These are phyloP conservation scores for Euzophera pinguis DNA, from an alignment of 2,888 invertebrate genomes.

Conservation along the genomic window DNA sequence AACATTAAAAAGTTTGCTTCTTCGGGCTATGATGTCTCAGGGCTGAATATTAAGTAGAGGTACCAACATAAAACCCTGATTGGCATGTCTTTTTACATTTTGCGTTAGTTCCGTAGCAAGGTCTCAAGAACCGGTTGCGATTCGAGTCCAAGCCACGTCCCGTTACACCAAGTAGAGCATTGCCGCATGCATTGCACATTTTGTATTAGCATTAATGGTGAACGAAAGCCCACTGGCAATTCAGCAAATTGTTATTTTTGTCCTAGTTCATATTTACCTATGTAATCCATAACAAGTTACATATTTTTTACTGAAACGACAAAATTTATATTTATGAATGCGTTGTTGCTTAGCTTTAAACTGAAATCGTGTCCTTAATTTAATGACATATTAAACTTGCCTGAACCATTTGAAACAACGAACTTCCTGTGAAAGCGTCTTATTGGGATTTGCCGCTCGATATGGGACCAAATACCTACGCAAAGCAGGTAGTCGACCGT, in stretches of 20 bases:
- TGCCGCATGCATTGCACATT: constrained; percentile 58
- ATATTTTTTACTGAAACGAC: too few relatives aligned
- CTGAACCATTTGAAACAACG: constrained; percentile 12
- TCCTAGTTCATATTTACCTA: too few relatives aligned
- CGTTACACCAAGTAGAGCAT: constrained; percentile 62
- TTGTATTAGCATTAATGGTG: constrained; percentile 41
- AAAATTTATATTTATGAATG: not conserved
- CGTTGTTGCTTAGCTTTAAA: not conserved
- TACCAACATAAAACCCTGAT: not conserved
- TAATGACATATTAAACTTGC: not conserved
- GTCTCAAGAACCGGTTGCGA: constrained; percentile 36
- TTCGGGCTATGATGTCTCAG: too few relatives aligned
- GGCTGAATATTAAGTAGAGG: not conserved
- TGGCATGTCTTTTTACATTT: constrained; percentile 16
- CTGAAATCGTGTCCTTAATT: not conserved
- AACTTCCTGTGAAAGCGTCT: not conserved
- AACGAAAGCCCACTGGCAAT: constrained; percentile 15
- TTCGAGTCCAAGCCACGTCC: constrained; percentile 43
- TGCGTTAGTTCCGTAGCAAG: constrained; percentile 26
- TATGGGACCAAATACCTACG: constrained; percentile 12
- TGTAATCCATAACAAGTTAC: too few relatives aligned
- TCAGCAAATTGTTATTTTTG: too few relatives aligned
- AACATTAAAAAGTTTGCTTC: too few relatives aligned
- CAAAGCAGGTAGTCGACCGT: constrained; percentile 41
- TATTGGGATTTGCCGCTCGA: constrained; percentile 1